Conservation (phyloP, 2,113 vertebrate species). For the Corydoras sp. region DNA sequence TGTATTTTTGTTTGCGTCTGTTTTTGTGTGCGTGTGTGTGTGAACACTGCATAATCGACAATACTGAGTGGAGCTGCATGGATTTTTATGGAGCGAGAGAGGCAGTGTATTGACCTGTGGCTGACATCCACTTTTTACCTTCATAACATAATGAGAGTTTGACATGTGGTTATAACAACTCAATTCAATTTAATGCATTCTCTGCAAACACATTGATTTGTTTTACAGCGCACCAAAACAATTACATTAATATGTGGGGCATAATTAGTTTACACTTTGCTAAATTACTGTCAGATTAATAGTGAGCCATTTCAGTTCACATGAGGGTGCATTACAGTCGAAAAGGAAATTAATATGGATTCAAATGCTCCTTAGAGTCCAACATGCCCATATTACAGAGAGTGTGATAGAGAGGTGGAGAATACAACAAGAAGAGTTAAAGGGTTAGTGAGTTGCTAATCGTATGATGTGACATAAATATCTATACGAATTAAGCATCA, state of each 20-base stretch:
- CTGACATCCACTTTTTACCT: slow-evolving; percentile 76
- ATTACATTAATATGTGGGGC: slow-evolving; percentile 97
- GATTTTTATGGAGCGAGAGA: slow-evolving; percentile 64
- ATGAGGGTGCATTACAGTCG: slow-evolving; percentile 92
- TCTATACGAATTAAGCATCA: background rate
- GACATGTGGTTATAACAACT: slow-evolving; percentile 81
- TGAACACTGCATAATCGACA: slow-evolving; percentile 32
- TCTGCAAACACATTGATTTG: slow-evolving; percentile 95
- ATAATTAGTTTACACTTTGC: slow-evolving; percentile 99
- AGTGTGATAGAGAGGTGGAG: background rate
- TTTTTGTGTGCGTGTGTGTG: slow-evolving; percentile 6
- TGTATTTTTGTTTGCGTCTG: background rate
- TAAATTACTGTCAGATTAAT: slow-evolving; percentile 99
- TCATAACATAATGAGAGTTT: slow-evolving; percentile 76
- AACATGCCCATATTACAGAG: background rate
- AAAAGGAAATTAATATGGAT: slow-evolving; percentile 99
- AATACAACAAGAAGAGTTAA: background rate
- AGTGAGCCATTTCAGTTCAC: slow-evolving; percentile 98
- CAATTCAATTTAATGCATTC: slow-evolving; percentile 79
- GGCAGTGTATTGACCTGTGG: slow-evolving; percentile 55
- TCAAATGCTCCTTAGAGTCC: slow-evolving; percentile 89
- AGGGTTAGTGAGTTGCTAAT: slow-evolving; percentile 13
- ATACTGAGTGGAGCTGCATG: slow-evolving; percentile 58
- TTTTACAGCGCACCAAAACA: slow-evolving; percentile 86
- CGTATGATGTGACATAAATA: background rate